Base-by-base conservation (phyloP, 2,113 vertebrate genomes). In the Lagenorhynchus albirostris region DNA sequence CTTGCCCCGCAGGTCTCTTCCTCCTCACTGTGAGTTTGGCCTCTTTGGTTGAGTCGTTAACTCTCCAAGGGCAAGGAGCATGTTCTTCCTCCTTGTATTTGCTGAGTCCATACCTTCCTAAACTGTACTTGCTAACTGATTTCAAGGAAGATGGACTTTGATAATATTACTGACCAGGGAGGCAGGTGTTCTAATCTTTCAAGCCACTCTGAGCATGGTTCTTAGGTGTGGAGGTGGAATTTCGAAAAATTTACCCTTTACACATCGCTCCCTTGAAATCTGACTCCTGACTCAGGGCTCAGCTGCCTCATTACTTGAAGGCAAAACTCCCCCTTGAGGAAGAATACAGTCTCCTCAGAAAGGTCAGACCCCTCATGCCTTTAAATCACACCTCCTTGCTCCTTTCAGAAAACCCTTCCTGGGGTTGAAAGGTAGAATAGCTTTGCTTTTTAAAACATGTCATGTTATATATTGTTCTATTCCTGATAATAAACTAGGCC, bases 241-340 rank as follows among this genome's bases (percentile, higher is more conserved):
- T 55, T 70, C 5, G 41, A 29, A 83, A 80, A 60, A 50, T 29
- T 20, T 8, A 63, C n/a, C 31, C 12, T 65, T 29, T 63, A 44
- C 36, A 21, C 20, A 1, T 8, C 1, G 5, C 76, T 70, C 38
- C 21, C 65, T 71, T 86, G 73, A 94, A 74, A 92, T 58, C 33
- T 33, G 0, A 44, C 38, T 26, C 21, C 29, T 23, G 33, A 50
- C 67, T 31, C 65, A 1, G 23, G 23, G 6, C 20, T 89, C 63
- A 15, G 29, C 65, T 31, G 18, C 20, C 50, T 38, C 25, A 58
- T 74, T 60, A 20, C 36, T 44, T 12, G 60, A 79, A 82, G 50
- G 47, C 50, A 55, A 67, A 77, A 76, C n/a, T 53, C 96, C 88
- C 91, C 62, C 96, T 84, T 5, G 80, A 90, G 95, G 95, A 84